Evolutionary conservation across 2,888 invertebrate species (phyloP).

Genomic region (Chironomus tentans): DNA sequence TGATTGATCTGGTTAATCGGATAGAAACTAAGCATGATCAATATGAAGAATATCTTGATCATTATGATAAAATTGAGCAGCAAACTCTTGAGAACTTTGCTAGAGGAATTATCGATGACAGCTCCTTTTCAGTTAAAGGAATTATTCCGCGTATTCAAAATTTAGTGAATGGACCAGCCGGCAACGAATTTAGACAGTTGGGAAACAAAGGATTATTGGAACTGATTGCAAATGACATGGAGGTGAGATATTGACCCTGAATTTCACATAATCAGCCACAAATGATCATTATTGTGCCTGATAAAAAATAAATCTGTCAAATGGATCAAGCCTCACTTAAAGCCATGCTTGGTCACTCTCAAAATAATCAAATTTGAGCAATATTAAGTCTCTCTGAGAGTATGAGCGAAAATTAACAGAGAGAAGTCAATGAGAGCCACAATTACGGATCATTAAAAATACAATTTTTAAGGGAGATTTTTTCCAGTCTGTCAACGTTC

Average conservation of each 20-base stretch:
- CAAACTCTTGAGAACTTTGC: slow-evolving; percentile 64
- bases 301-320: too few relatives aligned
- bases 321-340: too few relatives aligned
- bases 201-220: slow-evolving; percentile 44
- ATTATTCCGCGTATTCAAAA: slow-evolving; percentile 57
- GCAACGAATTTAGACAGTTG: slow-evolving; percentile 38
- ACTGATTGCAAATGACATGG: slow-evolving; percentile 34
- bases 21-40: slow-evolving; percentile 51
- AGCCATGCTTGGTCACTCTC: too few relatives aligned
- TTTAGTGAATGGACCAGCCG: slow-evolving; percentile 46
- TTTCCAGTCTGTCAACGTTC: neutral
- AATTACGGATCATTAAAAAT: neutral
- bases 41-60: slow-evolving; percentile 50
- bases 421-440: neutral
- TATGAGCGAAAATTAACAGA: neutral
- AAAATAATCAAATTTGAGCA: too few relatives aligned
- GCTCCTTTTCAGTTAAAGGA: slow-evolving; percentile 53
- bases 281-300: too few relatives aligned
- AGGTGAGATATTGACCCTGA: slow-evolving; percentile 29
- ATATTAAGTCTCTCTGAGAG: too few relatives aligned
- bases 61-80: slow-evolving; percentile 49
- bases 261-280: neutral
- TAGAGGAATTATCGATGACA: slow-evolving; percentile 57
- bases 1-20: slow-evolving; percentile 50
- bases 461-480: neutral